These are phyloP conservation scores for Nomia melanderi DNA, from an alignment of 1,140 invertebrate species.

Conservation along the genomic window DNA sequence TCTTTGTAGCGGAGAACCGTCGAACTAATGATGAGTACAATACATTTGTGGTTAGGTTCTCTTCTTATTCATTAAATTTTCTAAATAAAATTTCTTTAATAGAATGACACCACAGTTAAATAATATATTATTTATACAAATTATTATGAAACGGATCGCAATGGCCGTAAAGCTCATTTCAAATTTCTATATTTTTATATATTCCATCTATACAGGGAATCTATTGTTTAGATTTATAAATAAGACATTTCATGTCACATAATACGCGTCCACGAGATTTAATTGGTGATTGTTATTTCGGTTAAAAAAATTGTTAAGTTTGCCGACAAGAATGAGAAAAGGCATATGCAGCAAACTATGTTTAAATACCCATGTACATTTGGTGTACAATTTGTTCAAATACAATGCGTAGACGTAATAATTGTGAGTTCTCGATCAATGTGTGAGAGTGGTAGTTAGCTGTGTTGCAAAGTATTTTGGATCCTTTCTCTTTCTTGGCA, in stretches of 20 bases:
- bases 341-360: conserved; percentile 10
- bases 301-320: not conserved
- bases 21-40: conserved; percentile 50
- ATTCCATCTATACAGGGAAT: not conserved
- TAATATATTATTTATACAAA: not conserved
- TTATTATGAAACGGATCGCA: not conserved
- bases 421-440: conserved; percentile 26
- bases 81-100: not conserved
- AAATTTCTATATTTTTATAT: not conserved
- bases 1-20: conserved; percentile 39
- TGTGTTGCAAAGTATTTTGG: conserved; percentile 63
- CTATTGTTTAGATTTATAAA: not conserved
- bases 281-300: not conserved
- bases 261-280: conserved; percentile 36
- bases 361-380: conserved; percentile 27
- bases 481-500: conserved; percentile 70
- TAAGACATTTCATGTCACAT: not conserved
- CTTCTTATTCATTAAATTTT: conserved; percentile 5
- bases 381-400: conserved; percentile 41
- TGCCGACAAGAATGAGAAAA: not conserved
- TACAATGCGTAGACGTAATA: conserved; percentile 19
- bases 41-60: conserved; percentile 34
- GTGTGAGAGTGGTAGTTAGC: conserved; percentile 63
- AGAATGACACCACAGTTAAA: not conserved
- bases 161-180: not conserved